Percentiles rank a stretch among this genome's conserved stretches.
These are phyloP conservation scores for Cephus cinctus DNA, from an alignment of 1,140 invertebrate species.

Conservation along the genomic window DNA sequence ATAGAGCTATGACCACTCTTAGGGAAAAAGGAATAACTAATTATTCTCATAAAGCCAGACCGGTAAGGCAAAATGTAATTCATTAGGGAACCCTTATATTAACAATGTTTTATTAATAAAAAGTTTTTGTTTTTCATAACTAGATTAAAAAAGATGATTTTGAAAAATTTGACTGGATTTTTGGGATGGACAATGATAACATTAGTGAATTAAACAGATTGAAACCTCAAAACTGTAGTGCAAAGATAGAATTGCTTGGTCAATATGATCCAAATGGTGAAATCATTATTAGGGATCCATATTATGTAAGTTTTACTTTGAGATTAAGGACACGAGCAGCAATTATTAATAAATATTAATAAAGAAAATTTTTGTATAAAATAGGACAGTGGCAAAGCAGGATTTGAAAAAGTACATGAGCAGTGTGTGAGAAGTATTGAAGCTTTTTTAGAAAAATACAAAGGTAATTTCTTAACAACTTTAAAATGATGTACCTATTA, in stretches of 20 bases:
- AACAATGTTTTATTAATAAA: background rate
- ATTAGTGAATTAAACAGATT: slow-evolving; percentile 66
- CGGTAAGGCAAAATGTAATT: slow-evolving; percentile 52
- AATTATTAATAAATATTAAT: too few relatives aligned
- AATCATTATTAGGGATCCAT: slow-evolving; percentile 82
- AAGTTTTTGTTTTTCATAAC: slow-evolving; percentile 6
- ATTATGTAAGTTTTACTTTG: slow-evolving; percentile 78
- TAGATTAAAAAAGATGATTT: slow-evolving; percentile 74
- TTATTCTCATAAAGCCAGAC: slow-evolving; percentile 73
- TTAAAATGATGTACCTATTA: too few relatives aligned
- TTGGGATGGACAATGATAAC: slow-evolving; percentile 88
- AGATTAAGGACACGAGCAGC: too few relatives aligned
- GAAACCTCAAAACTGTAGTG: slow-evolving; percentile 64
- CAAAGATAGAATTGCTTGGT: slow-evolving; percentile 76
- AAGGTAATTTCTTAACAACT: too few relatives aligned
- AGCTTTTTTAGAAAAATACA: too few relatives aligned
- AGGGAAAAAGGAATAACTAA: slow-evolving; percentile 67
- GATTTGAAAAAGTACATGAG: too few relatives aligned
- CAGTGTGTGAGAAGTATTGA: too few relatives aligned
- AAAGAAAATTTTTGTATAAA: too few relatives aligned
- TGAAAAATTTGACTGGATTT: slow-evolving; percentile 78
- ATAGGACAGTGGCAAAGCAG: too few relatives aligned
- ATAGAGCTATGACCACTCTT: slow-evolving; percentile 68
- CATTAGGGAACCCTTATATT: background rate
- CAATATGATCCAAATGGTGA: slow-evolving; percentile 79